Percentiles rank a stretch among this genome's conserved stretches.
Evolutionary conservation across 2,113 vertebrate species (phyloP).

Genomic region (Cyrtonyx montezumae): DNA sequence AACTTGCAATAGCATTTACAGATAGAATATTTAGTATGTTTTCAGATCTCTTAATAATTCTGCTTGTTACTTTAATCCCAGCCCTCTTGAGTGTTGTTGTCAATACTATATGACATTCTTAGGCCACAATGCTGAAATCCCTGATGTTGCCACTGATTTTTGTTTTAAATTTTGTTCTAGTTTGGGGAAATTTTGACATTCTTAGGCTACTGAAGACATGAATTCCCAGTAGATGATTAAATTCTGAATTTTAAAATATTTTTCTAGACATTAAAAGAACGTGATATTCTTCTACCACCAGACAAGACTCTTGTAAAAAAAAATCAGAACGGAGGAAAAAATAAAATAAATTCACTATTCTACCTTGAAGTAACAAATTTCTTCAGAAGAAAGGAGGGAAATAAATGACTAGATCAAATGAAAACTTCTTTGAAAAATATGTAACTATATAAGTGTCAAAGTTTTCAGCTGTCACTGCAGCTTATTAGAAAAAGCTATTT

Average conservation of each 20-base stretch:
- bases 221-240: not conserved
- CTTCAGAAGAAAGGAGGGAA: not conserved
- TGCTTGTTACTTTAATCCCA: not conserved
- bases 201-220: not conserved
- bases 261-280: not conserved
- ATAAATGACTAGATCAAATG: not conserved
- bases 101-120: not conserved
- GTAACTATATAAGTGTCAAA: not conserved
- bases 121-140: not conserved
- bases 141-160: too few relatives aligned
- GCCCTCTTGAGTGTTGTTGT: not conserved
- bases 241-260: not conserved
- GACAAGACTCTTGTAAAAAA: not conserved
- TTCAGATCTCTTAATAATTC: not conserved
- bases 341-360: not conserved
- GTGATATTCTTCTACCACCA: not conserved
- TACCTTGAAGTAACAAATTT: not conserved
- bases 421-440: not conserved
- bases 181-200: too few relatives aligned
- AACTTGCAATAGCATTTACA: too few relatives aligned
- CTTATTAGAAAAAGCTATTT: not conserved
- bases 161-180: too few relatives aligned
- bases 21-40: not conserved
- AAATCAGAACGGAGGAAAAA: not conserved
- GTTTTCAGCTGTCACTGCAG: not conserved